These are phyloP conservation scores for Epizoanthus ramosus DNA, from an alignment of 92 coral and sea anemone genomes.

Conservation along the genomic window DNA sequence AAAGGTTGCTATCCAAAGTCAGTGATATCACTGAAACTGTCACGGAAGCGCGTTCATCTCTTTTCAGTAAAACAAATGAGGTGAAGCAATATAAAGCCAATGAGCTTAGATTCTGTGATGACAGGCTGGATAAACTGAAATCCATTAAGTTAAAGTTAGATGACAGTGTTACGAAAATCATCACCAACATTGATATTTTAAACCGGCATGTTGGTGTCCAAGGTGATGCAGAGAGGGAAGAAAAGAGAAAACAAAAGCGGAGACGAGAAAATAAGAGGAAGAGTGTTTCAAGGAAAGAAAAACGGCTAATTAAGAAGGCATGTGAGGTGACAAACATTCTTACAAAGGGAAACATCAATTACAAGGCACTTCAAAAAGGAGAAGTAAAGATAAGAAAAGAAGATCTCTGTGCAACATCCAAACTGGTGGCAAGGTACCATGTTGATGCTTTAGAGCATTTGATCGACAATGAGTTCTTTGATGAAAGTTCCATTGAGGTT, in stretches of 20 bases:
- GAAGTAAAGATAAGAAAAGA: not conserved
- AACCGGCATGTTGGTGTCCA: not conserved
- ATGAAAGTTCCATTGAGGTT: not conserved
- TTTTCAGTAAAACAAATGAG: slow-evolving; percentile 35
- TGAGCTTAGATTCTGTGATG: slow-evolving; percentile 31
- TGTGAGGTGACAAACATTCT: slow-evolving; percentile 30
- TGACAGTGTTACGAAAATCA: not conserved
- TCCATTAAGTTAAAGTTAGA: slow-evolving; percentile 14
- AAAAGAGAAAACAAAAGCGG: slow-evolving; percentile 16
- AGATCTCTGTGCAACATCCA: not conserved
- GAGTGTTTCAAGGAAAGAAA: not conserved
- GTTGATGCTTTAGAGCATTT: not conserved
- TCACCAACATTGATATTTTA: slow-evolving; percentile 11
- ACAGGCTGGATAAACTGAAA: slow-evolving; percentile 25
- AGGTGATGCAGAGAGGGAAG: slow-evolving; percentile 19
- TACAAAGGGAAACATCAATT: not conserved
- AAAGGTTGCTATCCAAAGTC: not conserved
- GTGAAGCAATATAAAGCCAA: slow-evolving; percentile 35
- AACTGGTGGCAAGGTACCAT: slow-evolving; percentile 1
- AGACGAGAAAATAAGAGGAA: slow-evolving; percentile 4
- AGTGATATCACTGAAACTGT: not conserved
- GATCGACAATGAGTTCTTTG: not conserved
- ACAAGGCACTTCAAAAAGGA: not conserved
- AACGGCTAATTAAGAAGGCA: slow-evolving; percentile 2
- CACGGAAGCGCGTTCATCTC: slow-evolving; percentile 13